phyloP scores from a whole-genome alignment of 1,140 invertebrate genomes.

The Nomia melanderi region DNA sequence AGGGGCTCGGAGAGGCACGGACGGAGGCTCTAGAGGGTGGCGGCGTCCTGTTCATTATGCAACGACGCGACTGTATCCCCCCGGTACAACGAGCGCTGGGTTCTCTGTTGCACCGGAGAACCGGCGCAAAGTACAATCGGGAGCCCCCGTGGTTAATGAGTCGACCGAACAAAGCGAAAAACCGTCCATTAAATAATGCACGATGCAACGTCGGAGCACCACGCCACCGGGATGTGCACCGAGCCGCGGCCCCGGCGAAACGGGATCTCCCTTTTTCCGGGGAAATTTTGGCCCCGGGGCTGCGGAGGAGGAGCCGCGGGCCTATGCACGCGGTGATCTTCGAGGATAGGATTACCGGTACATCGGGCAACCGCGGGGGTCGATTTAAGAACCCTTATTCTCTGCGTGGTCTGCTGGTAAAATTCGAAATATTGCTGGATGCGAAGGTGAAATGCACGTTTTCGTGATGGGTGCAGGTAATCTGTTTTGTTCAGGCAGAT shows the following conservation, averaged over 20 bases:
- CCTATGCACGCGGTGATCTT: constrained; percentile 22
- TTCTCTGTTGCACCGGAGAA: constrained; percentile 66
- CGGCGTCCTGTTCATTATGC: constrained; percentile 78
- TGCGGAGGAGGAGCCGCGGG: constrained; percentile 13
- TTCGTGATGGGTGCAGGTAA: no score
- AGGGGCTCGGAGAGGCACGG: constrained; percentile 50
- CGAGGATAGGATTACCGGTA: no score
- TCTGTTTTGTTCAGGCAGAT: no score
- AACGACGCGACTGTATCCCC: constrained; percentile 68
- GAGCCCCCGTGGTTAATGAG: constrained; percentile 75
- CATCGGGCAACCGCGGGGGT: no score
- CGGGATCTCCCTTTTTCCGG: constrained; percentile 55
- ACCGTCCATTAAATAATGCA: constrained; percentile 78
- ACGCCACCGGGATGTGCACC: constrained; percentile 30
- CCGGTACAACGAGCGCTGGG: constrained; percentile 64
- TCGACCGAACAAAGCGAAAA: constrained; percentile 77
- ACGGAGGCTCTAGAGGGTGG: constrained; percentile 51
- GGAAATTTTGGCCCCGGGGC: constrained; percentile 42
- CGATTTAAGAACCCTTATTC: no score
- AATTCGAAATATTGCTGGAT: no score
- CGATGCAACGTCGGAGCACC: constrained; percentile 70
- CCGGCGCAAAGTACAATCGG: constrained; percentile 75
- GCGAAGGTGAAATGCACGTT: no score
- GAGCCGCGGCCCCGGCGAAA: constrained; percentile 27
- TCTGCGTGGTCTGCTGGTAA: no score